Base-by-base conservation (phyloP, 2,888 invertebrate genomes). In the Chelonus formosanus region DNA sequence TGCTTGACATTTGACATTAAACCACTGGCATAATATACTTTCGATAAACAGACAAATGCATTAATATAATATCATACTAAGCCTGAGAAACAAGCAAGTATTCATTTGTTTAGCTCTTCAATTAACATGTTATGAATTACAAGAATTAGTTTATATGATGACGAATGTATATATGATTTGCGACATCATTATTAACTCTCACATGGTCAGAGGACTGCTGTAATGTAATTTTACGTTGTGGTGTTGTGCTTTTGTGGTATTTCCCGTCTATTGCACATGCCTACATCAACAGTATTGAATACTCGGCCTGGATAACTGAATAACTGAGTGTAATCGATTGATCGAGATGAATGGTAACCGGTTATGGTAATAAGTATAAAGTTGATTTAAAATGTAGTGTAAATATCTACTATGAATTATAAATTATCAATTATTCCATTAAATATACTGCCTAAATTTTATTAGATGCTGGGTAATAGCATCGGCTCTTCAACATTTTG, bases 191-290 rank as follows among this genome's bases (percentile, higher is more conserved):
- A 58, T 56, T 56, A 56, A 31, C 40, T 40, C 40, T 44, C 56
- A 56, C 56, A 44, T 40, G 43, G 43, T 36, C 56, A 40, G 7
- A 20, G 20, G 20, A 20, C 20, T 20, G 20, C 20, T 58, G 47
- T 45, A 52, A 61, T 44, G 45, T 47, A 55, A 34, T 50, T 52
- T 32, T 10, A 54, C 55, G 62, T 63, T 47, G 47, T 53, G 62
- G 62, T 47, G 36, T 44, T 63, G 62, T 63, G 62, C 45, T 31
- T 47, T 40, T 8, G 47, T 48, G 62, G 62, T 63, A 63, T 63
- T 63, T 63, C 55, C 62, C 62, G 55, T 63, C 47, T 54, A 54
- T 55, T 44, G 40, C 43, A 53, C 36, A 61, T 47, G 45, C 34
- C 20, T 20, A 20, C 20, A 20, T 20, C 20, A 20, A 20, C 20